Base-by-base conservation (phyloP, 2,797 vertebrate genomes). In the Dermochelys coriacea region DNA sequence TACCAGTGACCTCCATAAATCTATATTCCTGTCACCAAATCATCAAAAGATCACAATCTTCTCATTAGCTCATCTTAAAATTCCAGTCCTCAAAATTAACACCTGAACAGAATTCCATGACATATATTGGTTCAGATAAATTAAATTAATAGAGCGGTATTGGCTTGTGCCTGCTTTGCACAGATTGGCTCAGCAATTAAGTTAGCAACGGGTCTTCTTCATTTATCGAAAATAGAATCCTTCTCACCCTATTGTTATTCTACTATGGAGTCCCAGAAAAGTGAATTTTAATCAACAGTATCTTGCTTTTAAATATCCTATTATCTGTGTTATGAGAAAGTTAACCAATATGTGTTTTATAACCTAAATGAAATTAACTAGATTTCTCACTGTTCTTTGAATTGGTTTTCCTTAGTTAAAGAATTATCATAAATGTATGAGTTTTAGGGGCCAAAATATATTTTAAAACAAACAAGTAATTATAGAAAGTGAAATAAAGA, bases 51-150 rank as follows among this genome's bases (percentile, higher is more conserved):
- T 16, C 25, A 94, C 94, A 85, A 64, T 64, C 90, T 88, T 85
- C 83, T 97, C 84, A 85, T 96, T 96, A 96, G 25, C 31, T 90
- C 82, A 34, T 37, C 88, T 94, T 93, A 91, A 64, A 47, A 91
- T 87, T 84, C 27, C n/a, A 71, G 19, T 89, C 47, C 74, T 93
- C 84, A 88, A 94, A 94, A 94, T 95, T 88, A 91, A 16, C 77
- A 93, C 85, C 82, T 86, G 79, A 93, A 92, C 45, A 91, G 12
- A 88, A n/a, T 41, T 89, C 8, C 54, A 31, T 74, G 81, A 80
- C 3, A 10, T 64, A 47, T 91, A 5, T 54, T 2, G 57, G 51
- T 82, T 68, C 59, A 84, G 79, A 59, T 64, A 96, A 87, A 93
- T 61, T 64, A 96, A 87, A 93, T 61, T 85, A 92, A 49, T 34